Evolutionary conservation across 2,113 vertebrate species (phyloP), one percentile per base, ranked within the genome.

Genomic region (Microtus oregoni): DNA sequence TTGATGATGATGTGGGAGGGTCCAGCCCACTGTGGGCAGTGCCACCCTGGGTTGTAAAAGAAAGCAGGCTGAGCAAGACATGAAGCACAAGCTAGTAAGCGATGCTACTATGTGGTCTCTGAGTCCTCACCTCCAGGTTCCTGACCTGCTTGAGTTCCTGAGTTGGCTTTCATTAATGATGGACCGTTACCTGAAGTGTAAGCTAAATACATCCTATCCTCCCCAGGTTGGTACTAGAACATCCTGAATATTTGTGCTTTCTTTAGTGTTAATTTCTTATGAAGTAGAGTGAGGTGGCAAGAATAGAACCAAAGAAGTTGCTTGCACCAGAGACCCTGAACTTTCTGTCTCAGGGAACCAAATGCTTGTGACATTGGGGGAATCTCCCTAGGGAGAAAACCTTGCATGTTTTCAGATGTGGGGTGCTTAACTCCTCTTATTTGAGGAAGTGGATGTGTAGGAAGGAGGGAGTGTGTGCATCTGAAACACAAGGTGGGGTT

Each of bases 321-420:
- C 63, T 44, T 68, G 28, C 30, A 13, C 15, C 44, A 68, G 83
- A 86, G 65, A 35, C 52, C 52, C 55, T 47, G 28, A 12, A 32
- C 72, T 38, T 41, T 61, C 52, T 47, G 28, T 26, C 10, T 32
- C 7, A 1, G 67, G 28, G 11, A 41, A 52, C 41, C 1, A 32
- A 58, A 50, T 52, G 44, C 2, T 0, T 0, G 14, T 13, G 30
- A 24, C 24, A 0, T 1, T 7, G 44, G 30, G 24, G 67, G 32
- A 65, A 83, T 41, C 58, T 24, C 11, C 32, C 52, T 1, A 11
- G 26, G 58, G 61, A 15, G 24, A 19, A 4, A 61, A 55, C 11
- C 6, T n/a, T 14, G 0, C 13, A 20, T 5, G 32, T 4, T 24
- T 61, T 7, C 67, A 20, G 38, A 4, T 2, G 61, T 13, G 35